phyloP scores from a whole-genome alignment of 2,888 invertebrate species.

The Coecobrya sp. region DNA sequence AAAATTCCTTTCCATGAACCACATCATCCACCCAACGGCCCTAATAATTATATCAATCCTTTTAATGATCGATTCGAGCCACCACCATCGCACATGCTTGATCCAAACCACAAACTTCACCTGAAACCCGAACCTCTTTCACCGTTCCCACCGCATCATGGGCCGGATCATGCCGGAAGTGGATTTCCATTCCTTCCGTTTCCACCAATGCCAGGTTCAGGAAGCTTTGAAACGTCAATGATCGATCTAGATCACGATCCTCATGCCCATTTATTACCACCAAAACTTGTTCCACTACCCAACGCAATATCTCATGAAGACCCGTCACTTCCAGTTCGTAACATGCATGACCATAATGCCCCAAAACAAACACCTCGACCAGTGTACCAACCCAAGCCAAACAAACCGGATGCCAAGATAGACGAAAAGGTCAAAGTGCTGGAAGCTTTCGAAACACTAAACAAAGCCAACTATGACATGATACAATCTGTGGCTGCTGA shows the following conservation, averaged over 20 bases:
- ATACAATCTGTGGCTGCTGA: constrained; percentile 84
- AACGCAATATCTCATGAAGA: background rate
- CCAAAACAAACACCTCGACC: constrained; percentile 35
- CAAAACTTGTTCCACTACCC: constrained; percentile 21
- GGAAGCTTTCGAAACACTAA: constrained; percentile 83
- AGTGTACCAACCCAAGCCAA: constrained; percentile 48
- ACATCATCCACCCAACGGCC: constrained; percentile 18
- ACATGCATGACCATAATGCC: background rate
- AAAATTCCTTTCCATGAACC: constrained; percentile 23
- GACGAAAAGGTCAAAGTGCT: constrained; percentile 82
- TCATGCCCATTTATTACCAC: constrained; percentile 63
- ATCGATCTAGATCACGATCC: constrained; percentile 73
- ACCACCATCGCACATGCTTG: constrained; percentile 39
- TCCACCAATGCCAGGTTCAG: constrained; percentile 23
- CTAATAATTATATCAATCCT: constrained; percentile 74
- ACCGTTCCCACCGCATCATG: constrained; percentile 15
- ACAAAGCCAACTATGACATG: constrained; percentile 83
- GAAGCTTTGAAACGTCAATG: constrained; percentile 56
- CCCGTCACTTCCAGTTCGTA: constrained; percentile 42
- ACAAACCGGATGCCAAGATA: constrained; percentile 34
- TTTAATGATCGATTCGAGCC: constrained; percentile 79
- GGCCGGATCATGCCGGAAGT: constrained; percentile 11
- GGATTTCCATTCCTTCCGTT: constrained; percentile 65
- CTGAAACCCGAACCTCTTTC: constrained; percentile 18
- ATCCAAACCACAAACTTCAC: constrained; percentile 13